phyloP scores from a whole-genome alignment of 2,888 invertebrate species.

The Campaea margaritaria region DNA sequence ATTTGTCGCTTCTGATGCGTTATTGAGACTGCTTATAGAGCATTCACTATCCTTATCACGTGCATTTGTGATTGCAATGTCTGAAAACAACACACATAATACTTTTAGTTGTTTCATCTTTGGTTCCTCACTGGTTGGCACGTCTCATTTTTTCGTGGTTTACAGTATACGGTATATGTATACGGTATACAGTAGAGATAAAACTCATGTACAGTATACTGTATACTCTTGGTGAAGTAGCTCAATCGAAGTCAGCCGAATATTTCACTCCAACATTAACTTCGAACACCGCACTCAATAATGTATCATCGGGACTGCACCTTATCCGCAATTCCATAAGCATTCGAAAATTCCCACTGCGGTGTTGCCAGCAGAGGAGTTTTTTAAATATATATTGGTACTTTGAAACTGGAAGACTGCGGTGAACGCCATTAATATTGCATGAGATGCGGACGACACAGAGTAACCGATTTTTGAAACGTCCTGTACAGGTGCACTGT shows the following conservation, averaged over 20 bases:
- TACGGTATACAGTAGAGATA: no score
- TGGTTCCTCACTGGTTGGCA: no score
- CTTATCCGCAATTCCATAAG: constrained; percentile 26
- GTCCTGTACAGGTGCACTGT: constrained; percentile 23
- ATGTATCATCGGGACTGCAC: constrained; percentile 24
- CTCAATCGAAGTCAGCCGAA: neutral
- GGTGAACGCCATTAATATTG: constrained; percentile 43
- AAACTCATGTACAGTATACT: no score
- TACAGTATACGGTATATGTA: no score
- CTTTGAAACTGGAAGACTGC: constrained; percentile 40
- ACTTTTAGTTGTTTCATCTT: no score
- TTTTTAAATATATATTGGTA: constrained; percentile 45
- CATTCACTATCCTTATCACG: no score
- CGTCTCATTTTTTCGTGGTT: no score
- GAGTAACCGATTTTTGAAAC: constrained; percentile 37
- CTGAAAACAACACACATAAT: no score
- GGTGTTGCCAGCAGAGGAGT: constrained; percentile 30
- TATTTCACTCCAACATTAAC: constrained; percentile 14
- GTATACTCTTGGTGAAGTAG: neutral
- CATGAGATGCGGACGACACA: constrained; percentile 37
- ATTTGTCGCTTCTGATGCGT: no score
- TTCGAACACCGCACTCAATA: constrained; percentile 24
- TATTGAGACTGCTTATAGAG: no score
- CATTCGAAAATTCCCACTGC: constrained; percentile 27
- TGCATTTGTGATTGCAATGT: no score